Conservation (phyloP, 2,888 invertebrate genomes). For the Aphodius granarius region DNA sequence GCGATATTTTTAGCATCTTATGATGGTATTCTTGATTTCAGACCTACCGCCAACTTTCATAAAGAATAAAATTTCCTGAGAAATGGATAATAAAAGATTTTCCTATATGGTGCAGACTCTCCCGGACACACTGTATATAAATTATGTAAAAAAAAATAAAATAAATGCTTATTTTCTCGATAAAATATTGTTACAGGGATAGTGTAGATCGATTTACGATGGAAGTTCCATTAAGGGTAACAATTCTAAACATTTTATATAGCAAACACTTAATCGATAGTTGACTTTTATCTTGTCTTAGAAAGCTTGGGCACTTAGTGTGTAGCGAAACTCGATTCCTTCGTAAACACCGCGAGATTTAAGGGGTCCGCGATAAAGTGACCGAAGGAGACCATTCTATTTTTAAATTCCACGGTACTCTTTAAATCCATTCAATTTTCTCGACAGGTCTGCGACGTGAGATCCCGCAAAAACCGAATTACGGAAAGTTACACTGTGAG, state of each 20-base stretch:
- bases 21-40: too few relatives aligned
- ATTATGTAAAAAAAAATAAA: too few relatives aligned
- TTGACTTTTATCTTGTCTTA: not conserved
- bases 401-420: not conserved
- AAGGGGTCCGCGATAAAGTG: not conserved
- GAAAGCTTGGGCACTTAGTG: not conserved
- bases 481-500: not conserved
- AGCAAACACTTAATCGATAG: conserved; percentile 11
- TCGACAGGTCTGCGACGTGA: not conserved
- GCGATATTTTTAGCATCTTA: too few relatives aligned
- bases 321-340: not conserved
- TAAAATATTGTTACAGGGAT: not conserved
- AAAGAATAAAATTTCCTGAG: too few relatives aligned
- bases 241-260: conserved; percentile 4
- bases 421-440: not conserved
- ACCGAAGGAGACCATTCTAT: not conserved
- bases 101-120: too few relatives aligned
- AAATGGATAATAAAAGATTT: too few relatives aligned
- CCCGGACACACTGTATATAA: too few relatives aligned
- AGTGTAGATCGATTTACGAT: not conserved
- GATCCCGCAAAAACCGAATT: not conserved
- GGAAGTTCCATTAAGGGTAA: conserved; percentile 2
- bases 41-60: too few relatives aligned
- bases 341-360: not conserved
- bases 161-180: not conserved